Evolutionary conservation across 2,888 invertebrate genomes (phyloP), one percentile per base, ranked within the genome.

Genomic region (Pollenia griseotomentosa): DNA sequence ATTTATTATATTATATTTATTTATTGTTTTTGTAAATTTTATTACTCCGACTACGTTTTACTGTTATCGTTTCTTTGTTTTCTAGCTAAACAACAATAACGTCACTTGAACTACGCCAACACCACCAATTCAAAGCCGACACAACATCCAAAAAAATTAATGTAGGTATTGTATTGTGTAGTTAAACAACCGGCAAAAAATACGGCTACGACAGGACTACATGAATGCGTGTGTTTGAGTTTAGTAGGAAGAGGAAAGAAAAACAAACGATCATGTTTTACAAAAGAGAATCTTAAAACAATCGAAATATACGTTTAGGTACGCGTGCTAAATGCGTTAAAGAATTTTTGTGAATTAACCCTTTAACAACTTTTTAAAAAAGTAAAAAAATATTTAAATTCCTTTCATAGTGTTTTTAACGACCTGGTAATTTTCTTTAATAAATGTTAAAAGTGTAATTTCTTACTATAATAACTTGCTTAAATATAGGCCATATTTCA

Each of bases 31-130:
- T 12, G 42, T 44, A 4, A 55, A 61, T 77, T 78, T 63, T 23
- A 55, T 83, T 65, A 57, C 16, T 19, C 19, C 19, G 19, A 19
- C 19, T 61, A 33, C 4, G 73, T 73, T 51, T 73, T 59, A 42
- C 51, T 73, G 42, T 77, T 65, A 51, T 51, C 61, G 16, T 61
- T 74, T 51, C 75, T 81, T 85, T 85, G 75, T 81, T 59, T 44
- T 59, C 71, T 59, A 65, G 40, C 33, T 40, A 74, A 73, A 33
- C 6, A 19, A 33, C 4, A 33, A 61, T 61, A 74, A 80, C 83
- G 83, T 71, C 84, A 81, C 81, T 87, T 87, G 84, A 87, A 87
- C 84, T 87, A 87, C 84, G 84, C 84, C 87, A 87, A 87, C 83
- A 81, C 55, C 84, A 75, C 63, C 70, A 77, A 80, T 79, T 61